Evolutionary conservation across 2,113 vertebrate genomes (phyloP).

Genomic region (Dissostichus mawsoni): DNA sequence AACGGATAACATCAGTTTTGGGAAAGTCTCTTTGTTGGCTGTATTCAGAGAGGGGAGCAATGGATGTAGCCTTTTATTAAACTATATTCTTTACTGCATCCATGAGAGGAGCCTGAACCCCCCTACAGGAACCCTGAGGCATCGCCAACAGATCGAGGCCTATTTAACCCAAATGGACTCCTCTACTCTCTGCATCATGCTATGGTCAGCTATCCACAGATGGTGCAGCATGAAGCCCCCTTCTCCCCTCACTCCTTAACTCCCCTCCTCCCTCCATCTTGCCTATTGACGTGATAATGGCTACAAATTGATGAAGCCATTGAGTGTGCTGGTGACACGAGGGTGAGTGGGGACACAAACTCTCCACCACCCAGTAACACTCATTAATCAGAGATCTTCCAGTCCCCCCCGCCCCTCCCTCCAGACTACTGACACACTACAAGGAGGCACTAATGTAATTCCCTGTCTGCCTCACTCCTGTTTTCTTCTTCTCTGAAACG

Average conservation of each 20-base stretch:
- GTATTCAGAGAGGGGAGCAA: no score
- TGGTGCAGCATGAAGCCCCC: constrained; percentile 62
- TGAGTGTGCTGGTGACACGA: constrained; percentile 80
- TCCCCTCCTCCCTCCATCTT: constrained; percentile 60
- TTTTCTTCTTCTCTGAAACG: neutral
- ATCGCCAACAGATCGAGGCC: no score
- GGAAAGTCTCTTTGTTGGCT: no score
- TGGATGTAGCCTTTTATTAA: no score
- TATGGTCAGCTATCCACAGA: constrained; percentile 66
- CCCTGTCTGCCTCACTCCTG: neutral
- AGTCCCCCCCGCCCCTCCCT: constrained; percentile 44
- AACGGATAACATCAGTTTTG: no score
- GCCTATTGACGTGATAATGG: constrained; percentile 85
- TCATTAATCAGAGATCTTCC: constrained; percentile 81
- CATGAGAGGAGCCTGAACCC: no score
- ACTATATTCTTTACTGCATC: no score
- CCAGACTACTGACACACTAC: constrained; percentile 57
- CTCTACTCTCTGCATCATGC: neutral
- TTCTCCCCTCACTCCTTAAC: constrained; percentile 14
- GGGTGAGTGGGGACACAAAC: constrained; percentile 81
- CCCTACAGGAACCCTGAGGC: no score
- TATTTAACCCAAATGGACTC: no score
- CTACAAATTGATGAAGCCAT: constrained; percentile 86
- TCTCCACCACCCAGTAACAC: constrained; percentile 81
- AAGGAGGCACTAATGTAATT: constrained; percentile 51